phyloP scores from a whole-genome alignment of 2,797 vertebrate species.

The Coregonus ussuriensis region DNA sequence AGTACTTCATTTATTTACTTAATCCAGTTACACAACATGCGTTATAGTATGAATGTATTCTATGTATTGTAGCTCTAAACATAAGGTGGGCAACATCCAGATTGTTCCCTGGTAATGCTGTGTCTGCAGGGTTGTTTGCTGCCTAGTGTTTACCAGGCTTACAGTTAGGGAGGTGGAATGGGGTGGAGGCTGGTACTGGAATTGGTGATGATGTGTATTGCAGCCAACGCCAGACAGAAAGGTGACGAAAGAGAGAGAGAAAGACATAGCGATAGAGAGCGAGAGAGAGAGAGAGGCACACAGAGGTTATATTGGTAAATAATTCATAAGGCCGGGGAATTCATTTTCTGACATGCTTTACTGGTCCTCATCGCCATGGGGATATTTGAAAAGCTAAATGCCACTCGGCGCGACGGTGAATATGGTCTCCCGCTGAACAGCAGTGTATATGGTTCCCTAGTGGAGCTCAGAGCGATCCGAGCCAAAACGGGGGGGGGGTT shows the following conservation, averaged over 20 bases:
- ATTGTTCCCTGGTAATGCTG: too few species aligned
- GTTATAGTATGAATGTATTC: too few species aligned
- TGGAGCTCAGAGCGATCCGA: neutral
- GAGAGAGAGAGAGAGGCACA: too few species aligned
- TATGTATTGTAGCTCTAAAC: too few species aligned
- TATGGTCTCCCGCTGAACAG: neutral
- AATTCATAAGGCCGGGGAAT: slow-evolving; percentile 9
- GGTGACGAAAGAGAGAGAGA: neutral
- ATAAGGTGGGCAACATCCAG: too few species aligned
- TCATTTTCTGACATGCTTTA: slow-evolving; percentile 2
- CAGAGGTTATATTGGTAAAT: slow-evolving; percentile 6
- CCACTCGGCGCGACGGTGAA: neutral
- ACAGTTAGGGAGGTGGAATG: too few species aligned
- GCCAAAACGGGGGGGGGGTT: neutral
- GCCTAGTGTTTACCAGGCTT: neutral
- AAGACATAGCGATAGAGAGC: too few species aligned
- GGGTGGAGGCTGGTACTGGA: neutral
- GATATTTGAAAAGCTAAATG: slow-evolving; percentile 14
- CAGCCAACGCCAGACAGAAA: neutral
- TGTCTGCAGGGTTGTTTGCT: neutral
- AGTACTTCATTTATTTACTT: too few species aligned
- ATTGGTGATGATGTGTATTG: neutral
- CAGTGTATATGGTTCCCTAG: neutral
- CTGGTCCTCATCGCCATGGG: slow-evolving; percentile 1
- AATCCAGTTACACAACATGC: too few species aligned